phyloP scores from a whole-genome alignment of 2,888 invertebrate species.

The Himalopsyche kuldschensis region DNA sequence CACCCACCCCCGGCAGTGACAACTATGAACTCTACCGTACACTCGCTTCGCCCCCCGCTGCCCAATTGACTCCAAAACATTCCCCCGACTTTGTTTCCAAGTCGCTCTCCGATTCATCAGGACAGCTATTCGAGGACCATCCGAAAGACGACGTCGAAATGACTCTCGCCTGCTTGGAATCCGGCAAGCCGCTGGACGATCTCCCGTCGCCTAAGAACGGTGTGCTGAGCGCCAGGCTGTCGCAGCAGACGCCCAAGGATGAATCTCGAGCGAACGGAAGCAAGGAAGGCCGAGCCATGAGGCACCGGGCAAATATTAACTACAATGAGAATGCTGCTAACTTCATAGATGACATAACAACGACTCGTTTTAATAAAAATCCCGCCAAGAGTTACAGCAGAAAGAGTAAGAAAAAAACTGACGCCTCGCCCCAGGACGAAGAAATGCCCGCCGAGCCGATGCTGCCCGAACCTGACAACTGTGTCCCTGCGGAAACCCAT shows the following conservation, averaged over 20 bases:
- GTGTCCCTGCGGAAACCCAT: not conserved
- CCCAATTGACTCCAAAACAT: slow-evolving; percentile 2
- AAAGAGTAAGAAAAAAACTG: slow-evolving; percentile 51
- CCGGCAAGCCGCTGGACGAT: slow-evolving; percentile 26
- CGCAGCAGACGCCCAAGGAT: slow-evolving; percentile 42
- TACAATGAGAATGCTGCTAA: slow-evolving; percentile 63
- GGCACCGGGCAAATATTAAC: slow-evolving; percentile 57
- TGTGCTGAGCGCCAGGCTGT: not conserved
- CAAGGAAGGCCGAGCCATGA: slow-evolving; percentile 50
- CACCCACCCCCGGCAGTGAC: slow-evolving; percentile 58
- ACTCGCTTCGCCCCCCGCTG: slow-evolving; percentile 49
- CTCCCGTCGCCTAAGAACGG: slow-evolving; percentile 12
- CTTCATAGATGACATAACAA: slow-evolving; percentile 54
- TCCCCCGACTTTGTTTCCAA: not conserved
- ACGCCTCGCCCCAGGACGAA: slow-evolving; percentile 35
- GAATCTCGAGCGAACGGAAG: slow-evolving; percentile 24
- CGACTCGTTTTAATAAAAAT: slow-evolving; percentile 53
- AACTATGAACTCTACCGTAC: slow-evolving; percentile 58
- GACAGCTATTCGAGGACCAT: slow-evolving; percentile 42
- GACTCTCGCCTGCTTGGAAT: slow-evolving; percentile 24
- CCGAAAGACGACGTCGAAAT: slow-evolving; percentile 30
- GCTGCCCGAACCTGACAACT: slow-evolving; percentile 44
- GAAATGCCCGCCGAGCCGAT: slow-evolving; percentile 11
- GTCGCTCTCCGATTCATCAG: slow-evolving; percentile 38
- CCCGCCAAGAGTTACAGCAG: slow-evolving; percentile 42